Percentiles rank a stretch among this genome's conserved stretches.
These are phyloP conservation scores for Myiopsitta monachus DNA, from an alignment of 2,113 vertebrate genomes.

Conservation along the genomic window DNA sequence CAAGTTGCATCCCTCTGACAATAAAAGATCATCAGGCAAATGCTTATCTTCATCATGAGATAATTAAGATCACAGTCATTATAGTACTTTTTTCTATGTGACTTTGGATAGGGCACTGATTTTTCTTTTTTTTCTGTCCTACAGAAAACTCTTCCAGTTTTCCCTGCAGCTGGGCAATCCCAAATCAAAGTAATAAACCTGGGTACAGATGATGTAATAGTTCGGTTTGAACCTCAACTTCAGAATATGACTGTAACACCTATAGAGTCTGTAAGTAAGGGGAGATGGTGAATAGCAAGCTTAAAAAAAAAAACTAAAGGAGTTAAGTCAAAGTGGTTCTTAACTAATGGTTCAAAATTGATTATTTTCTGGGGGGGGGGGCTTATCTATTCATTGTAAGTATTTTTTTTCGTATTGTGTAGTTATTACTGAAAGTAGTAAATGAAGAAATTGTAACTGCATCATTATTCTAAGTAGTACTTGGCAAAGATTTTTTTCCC, in stretches of 20 bases:
- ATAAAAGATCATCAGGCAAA: background rate
- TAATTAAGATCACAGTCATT: background rate
- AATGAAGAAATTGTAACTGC: background rate
- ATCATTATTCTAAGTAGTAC: background rate
- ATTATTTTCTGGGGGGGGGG: background rate
- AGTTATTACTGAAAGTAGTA: background rate
- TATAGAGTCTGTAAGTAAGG: background rate
- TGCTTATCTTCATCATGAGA: background rate
- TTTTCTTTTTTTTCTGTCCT: background rate
- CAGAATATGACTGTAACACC: rapidly evolving
- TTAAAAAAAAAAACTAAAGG: background rate
- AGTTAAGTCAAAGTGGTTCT: background rate
- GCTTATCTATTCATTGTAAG: background rate
- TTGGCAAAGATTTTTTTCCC: background rate
- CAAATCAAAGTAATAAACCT: slow-evolving; percentile 89
- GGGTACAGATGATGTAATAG: background rate
- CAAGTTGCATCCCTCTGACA: background rate
- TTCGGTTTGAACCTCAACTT: background rate
- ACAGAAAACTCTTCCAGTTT: slow-evolving; percentile 87
- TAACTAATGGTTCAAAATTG: background rate
- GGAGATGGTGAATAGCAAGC: background rate
- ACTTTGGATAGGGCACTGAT: background rate
- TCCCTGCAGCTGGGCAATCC: slow-evolving; percentile 74
- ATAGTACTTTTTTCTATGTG: background rate
- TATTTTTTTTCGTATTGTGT: background rate